Base-by-base conservation (phyloP, 2,113 vertebrate species). In the Percina caprodes region DNA sequence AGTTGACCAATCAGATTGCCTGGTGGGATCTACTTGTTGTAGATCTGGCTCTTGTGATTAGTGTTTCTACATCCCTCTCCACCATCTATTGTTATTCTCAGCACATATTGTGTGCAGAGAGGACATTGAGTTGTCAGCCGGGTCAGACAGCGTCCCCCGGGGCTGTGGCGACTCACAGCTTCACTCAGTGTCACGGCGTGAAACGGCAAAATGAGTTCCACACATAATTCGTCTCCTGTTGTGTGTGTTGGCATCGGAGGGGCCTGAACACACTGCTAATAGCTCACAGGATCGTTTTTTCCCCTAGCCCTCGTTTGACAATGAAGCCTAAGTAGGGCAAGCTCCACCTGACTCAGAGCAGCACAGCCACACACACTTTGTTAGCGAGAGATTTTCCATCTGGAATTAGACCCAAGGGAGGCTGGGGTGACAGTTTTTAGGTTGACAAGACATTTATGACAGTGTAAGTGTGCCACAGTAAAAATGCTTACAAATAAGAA, bases 311-410 rank as follows among this genome's bases (percentile, higher is more conserved):
- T 48, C 33, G 4, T 30, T 49, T 15, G 55, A 84, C 75, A 74
- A 74, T 30, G 52, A 49, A 51, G 62, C 21, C 39, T 79, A 83
- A 77, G 54, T 83, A 73, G 74, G 74, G 55, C 74, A 68, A 45
- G n/a, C 61, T 61, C 68, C 61, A 83, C 61, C 61, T 68, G 69
- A 73, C 81, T 66, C 61, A 42, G 30, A 54, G 49, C 46, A 62
- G 46, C 42, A 42, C 39, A 42, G 39, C 8, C 9, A 2, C 9
- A 10, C 15, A 12, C 15, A 26, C 58, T 68, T 69, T 55, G 74
- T 83, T 54, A 26, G 61, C 33, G 2, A 49, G 56, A 75, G 19
- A 69, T 62, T 62, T 59, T 59, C 63, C 39, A 75, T 66, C 30
- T 48, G 72, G 66, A 80, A 23, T 70, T 52, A 67, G 33, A 13